Evolutionary conservation across 2,888 invertebrate genomes (phyloP).

Genomic region (Autographa gamma): DNA sequence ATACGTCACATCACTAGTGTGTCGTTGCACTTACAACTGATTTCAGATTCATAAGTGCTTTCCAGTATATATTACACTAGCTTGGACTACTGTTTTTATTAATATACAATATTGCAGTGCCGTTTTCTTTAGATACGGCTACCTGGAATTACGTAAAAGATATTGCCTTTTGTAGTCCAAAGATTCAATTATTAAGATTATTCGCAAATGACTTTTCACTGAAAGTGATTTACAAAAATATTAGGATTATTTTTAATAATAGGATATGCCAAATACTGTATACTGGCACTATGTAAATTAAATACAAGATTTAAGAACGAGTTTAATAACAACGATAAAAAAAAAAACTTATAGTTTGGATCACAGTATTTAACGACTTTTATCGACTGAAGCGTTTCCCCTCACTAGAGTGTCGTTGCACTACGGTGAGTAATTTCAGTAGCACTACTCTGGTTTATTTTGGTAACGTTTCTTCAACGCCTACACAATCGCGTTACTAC

Average conservation of each 20-base stretch:
- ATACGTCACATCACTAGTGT: conserved; percentile 15
- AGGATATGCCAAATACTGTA: no score
- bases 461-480: conserved; percentile 53
- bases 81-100: conserved; percentile 35
- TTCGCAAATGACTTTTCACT: no score
- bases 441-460: conserved; percentile 71
- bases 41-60: conserved; percentile 40
- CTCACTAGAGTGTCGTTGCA: conserved; percentile 81
- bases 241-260: no score
- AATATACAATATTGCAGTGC: conserved; percentile 27
- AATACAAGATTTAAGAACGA: no score
- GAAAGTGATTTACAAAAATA: no score
- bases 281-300: no score
- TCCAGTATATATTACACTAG: conserved; percentile 26
- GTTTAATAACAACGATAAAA: neutral
- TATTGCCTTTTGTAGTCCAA: no score
- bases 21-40: conserved; percentile 37
- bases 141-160: no score
- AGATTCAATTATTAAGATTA: no score
- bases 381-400: conserved; percentile 44
- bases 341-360: neutral
- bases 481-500: conserved; percentile 32
- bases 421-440: conserved; percentile 84
- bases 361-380: neutral
- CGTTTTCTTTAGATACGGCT: conserved; percentile 15